phyloP scores from a whole-genome alignment of 2,797 vertebrate genomes.

The Schizopygopsis malacanthus region DNA sequence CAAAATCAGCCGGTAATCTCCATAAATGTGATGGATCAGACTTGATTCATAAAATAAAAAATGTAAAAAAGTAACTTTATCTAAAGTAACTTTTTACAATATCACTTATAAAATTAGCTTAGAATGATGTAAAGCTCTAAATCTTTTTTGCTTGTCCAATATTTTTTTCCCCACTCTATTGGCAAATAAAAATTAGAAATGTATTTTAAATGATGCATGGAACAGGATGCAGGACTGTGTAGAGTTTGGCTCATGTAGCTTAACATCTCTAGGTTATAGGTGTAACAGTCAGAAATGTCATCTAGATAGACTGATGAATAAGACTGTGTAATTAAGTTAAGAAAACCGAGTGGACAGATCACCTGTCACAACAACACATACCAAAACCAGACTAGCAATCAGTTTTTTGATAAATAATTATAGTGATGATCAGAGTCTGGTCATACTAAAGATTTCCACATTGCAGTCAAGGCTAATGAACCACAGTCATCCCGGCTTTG shows the following conservation, averaged over 20 bases:
- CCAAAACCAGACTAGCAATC: constrained; percentile 17
- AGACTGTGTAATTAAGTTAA: background rate
- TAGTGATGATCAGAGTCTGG: constrained; percentile 35
- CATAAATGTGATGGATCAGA: background rate
- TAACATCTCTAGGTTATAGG: background rate
- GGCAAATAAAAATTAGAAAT: background rate
- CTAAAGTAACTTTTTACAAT: no score
- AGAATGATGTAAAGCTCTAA: background rate
- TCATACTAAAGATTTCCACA: constrained; percentile 18
- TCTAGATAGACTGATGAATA: constrained; percentile 12
- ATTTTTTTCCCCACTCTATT: background rate
- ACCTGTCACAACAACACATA: constrained; percentile 35
- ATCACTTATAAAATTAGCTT: background rate
- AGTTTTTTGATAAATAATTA: constrained; percentile 34
- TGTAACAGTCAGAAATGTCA: background rate
- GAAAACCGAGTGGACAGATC: constrained; percentile 1
- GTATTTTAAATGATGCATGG: background rate
- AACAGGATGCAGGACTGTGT: background rate
- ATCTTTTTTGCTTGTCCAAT: background rate
- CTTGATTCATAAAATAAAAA: background rate
- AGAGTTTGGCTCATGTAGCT: background rate
- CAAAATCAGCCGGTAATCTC: no score
- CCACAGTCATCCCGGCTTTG: constrained; percentile 41
- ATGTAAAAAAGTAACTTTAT: background rate
- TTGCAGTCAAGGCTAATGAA: constrained; percentile 15